Percentiles rank a stretch among this genome's conserved stretches.
phyloP scores from a whole-genome alignment of 2,797 vertebrate genomes.

The Botia almorhae region DNA sequence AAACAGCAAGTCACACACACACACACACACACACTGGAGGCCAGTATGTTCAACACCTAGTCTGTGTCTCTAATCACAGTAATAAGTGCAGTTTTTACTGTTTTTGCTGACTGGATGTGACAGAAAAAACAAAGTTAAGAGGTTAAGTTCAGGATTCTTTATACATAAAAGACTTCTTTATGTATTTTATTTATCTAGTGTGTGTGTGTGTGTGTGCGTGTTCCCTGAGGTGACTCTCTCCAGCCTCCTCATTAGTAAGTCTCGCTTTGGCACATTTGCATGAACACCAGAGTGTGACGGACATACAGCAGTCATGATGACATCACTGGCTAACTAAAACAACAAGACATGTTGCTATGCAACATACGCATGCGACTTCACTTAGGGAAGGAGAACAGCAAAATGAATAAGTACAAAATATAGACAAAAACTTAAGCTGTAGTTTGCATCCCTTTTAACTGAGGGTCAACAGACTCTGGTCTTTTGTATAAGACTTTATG shows the following conservation, averaged over 20 bases:
- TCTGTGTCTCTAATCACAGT: conserved; percentile 10
- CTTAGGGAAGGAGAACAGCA: neutral
- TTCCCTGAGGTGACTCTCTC: conserved; percentile 24
- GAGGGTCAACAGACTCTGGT: too few relatives aligned
- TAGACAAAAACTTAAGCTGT: neutral
- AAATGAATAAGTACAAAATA: neutral
- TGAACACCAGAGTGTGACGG: conserved; percentile 30
- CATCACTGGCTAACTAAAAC: neutral
- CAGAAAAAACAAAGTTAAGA: neutral
- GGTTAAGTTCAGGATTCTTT: neutral
- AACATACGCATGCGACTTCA: neutral
- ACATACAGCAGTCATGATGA: conserved; percentile 34
- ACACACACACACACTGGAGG: neutral
- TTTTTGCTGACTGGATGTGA: neutral
- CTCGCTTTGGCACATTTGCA: conserved; percentile 21
- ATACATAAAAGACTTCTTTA: too few relatives aligned
- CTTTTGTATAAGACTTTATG: too few relatives aligned
- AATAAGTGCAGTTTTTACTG: neutral
- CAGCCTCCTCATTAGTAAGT: conserved; percentile 47
- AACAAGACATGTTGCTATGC: conserved; percentile 5
- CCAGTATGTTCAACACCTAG: neutral
- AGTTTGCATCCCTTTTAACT: too few relatives aligned
- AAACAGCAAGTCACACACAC: neutral
- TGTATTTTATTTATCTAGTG: conserved; percentile 1
- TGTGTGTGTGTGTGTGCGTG: neutral